These are phyloP conservation scores for Pimpla rufipes DNA, from an alignment of 2,888 invertebrate species.

Conservation along the genomic window DNA sequence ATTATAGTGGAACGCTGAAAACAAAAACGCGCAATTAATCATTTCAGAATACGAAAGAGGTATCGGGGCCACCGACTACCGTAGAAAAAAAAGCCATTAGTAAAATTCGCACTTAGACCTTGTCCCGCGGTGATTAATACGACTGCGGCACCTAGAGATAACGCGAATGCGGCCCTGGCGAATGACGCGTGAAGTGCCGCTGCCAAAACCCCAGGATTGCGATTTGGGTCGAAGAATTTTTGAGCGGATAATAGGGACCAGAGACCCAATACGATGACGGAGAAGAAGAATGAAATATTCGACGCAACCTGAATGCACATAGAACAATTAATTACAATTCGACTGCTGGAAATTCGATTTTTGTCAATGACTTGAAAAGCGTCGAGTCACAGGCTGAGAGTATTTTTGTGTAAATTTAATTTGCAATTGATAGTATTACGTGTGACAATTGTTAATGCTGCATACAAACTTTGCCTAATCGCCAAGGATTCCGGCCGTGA, in stretches of 20 bases:
- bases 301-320: constrained; percentile 71
- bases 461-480: constrained; percentile 73
- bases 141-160: constrained; percentile 72
- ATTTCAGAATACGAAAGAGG: not conserved
- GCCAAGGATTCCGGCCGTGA: constrained; percentile 71
- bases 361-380: not conserved
- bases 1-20: constrained; percentile 76
- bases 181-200: constrained; percentile 74
- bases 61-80: not conserved
- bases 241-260: constrained; percentile 68
- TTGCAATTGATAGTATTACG: too few species aligned
- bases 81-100: not conserved
- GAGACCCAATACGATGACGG: constrained; percentile 70
- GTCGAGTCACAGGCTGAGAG: too few species aligned
- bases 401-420: not conserved
- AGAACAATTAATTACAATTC: too few species aligned
- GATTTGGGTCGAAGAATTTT: constrained; percentile 76
- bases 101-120: constrained; percentile 73
- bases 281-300: constrained; percentile 71
- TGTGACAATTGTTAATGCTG: constrained; percentile 3
- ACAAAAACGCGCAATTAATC: too few species aligned
- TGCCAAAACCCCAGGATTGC: constrained; percentile 68
- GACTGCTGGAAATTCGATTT: too few species aligned
- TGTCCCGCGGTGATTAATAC: constrained; percentile 76
- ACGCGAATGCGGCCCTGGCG: constrained; percentile 71